Evolutionary conservation across 2,113 vertebrate species (phyloP).

Genomic region (Etheostoma cragini): DNA sequence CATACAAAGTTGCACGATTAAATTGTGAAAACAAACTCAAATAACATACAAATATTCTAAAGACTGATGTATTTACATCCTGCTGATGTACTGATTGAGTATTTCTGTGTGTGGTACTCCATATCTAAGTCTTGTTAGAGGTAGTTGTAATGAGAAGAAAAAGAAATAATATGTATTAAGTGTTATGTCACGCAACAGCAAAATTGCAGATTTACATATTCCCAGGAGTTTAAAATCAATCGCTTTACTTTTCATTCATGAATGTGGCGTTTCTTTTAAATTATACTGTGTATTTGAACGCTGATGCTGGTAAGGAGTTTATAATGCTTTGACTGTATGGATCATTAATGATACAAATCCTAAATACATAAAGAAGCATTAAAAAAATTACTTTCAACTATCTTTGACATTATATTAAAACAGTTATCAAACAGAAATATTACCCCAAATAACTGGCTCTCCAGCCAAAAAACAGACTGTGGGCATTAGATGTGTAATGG

Average conservation of each 20-base stretch:
- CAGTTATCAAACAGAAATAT: not conserved
- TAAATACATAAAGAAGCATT: not conserved
- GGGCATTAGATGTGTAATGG: conserved; percentile 3
- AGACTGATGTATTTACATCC: conserved; percentile 29
- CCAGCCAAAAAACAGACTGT: not conserved
- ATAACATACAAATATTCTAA: conserved; percentile 17
- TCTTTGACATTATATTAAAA: not conserved
- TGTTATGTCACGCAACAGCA: conserved; percentile 11
- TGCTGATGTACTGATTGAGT: conserved; percentile 33
- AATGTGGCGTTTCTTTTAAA: not conserved
- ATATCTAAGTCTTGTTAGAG: conserved; percentile 45
- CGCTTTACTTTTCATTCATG: conserved; percentile 6
- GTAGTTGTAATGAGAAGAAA: conserved; percentile 54
- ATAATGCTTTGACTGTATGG: not conserved
- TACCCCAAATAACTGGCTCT: not conserved
- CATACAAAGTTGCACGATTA: conserved; percentile 36
- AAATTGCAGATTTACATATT: conserved; percentile 14
- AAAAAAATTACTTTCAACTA: not conserved
- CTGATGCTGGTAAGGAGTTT: conserved; percentile 7
- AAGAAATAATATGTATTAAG: not conserved
- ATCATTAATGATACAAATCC: conserved; percentile 1
- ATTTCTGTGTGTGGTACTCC: conserved; percentile 18
- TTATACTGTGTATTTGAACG: conserved; percentile 10
- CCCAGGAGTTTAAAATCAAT: conserved; percentile 3
- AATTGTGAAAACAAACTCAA: conserved; percentile 38